These are phyloP conservation scores for Ursus arctos DNA, from an alignment of 2,113 vertebrate species.

Conservation along the genomic window DNA sequence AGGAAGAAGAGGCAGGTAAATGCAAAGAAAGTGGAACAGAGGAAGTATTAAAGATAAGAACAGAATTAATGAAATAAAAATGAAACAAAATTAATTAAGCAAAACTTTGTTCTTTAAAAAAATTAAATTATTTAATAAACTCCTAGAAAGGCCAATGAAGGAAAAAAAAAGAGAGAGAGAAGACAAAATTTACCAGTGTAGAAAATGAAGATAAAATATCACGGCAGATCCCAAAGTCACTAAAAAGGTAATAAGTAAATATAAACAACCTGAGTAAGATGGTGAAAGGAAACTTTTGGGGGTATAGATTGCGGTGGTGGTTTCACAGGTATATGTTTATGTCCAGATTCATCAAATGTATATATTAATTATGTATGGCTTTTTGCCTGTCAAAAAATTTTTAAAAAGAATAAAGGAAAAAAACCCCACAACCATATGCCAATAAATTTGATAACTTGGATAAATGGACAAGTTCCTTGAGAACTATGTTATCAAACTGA, in stretches of 20 bases:
- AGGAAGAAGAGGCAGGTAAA: not conserved
- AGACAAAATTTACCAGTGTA: not conserved
- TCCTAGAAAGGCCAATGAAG: not conserved
- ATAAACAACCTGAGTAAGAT: too few species aligned
- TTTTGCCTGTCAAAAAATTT: not conserved
- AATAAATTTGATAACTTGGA: not conserved
- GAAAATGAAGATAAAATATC: not conserved
- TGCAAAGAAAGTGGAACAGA: not conserved
- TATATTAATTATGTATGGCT: not conserved
- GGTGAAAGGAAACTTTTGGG: fast-evolving
- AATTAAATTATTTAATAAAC: not conserved
- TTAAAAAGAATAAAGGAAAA: not conserved
- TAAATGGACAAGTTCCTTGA: not conserved
- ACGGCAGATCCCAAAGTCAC: not conserved
- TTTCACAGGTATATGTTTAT: fast-evolving
- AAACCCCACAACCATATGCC: not conserved
- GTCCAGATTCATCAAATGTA: not conserved
- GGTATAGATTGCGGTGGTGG: too few species aligned
- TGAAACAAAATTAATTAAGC: not conserved
- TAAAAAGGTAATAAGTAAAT: not conserved
- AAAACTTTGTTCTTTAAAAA: not conserved
- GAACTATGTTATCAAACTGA: not conserved
- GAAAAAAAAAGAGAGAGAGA: not conserved
- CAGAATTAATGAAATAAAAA: not conserved
- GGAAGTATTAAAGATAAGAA: not conserved